Evolutionary conservation across 1,140 invertebrate genomes (phyloP).

Genomic region (Pogonus chalceus): DNA sequence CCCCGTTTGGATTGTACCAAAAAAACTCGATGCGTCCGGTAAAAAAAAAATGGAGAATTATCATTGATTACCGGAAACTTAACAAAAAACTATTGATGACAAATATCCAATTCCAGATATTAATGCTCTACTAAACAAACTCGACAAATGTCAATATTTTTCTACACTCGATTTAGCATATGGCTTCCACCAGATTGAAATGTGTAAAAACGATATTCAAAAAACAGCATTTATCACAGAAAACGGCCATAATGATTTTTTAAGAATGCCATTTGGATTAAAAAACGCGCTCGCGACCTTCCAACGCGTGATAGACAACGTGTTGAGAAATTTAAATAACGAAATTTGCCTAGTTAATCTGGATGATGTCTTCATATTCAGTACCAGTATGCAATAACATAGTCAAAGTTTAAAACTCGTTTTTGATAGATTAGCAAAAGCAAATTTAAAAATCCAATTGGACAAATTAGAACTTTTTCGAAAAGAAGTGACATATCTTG

Average conservation of each 20-base stretch:
- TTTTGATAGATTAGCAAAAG: conserved; percentile 23
- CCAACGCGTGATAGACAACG: conserved; percentile 26
- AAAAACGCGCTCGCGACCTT: conserved; percentile 25
- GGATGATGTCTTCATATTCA: conserved; percentile 34
- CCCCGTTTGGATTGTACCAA: conserved; percentile 20
- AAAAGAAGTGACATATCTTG: conserved; percentile 33
- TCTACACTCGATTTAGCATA: conserved; percentile 35
- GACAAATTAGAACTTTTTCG: conserved; percentile 22
- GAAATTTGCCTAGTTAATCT: conserved; percentile 28
- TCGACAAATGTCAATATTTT: conserved; percentile 34
- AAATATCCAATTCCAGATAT: conserved; percentile 40
- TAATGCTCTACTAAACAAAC: conserved; percentile 31
- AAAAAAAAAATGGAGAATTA: too few relatives aligned
- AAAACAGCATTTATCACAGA: conserved; percentile 33
- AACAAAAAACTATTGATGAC: conserved; percentile 27
- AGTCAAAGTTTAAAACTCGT: conserved; percentile 25
- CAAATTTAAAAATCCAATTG: conserved; percentile 19
- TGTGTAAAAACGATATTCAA: conserved; percentile 24
- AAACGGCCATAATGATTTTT: conserved; percentile 25
- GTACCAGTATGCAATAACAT: conserved; percentile 24
- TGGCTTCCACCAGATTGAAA: conserved; percentile 40
- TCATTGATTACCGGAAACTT: conserved; percentile 26
- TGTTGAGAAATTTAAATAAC: conserved; percentile 24
- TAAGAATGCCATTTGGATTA: conserved; percentile 26
- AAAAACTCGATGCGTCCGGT: conserved; percentile 17